Conservation (phyloP, 2,888 invertebrate species). For the Scrobipalpa atriplicella region DNA sequence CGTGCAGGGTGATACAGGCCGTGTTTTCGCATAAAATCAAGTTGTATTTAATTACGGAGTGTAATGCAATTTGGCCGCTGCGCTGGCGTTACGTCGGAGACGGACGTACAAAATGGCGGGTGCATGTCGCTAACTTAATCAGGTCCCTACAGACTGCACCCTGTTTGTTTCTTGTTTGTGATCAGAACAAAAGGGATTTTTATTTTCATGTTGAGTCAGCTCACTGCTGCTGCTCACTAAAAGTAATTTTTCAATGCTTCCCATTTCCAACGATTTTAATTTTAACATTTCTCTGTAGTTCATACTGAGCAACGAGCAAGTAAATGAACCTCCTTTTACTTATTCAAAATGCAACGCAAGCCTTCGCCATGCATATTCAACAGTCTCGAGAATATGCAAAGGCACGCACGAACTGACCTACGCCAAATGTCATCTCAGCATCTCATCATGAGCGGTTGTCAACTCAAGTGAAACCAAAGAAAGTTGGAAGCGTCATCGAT, state of each 20-base stretch:
- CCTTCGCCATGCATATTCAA: not conserved
- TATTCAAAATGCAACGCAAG: not conserved
- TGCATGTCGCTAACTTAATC: slow-evolving; percentile 79
- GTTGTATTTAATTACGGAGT: slow-evolving; percentile 66
- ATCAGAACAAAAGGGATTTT: slow-evolving; percentile 6
- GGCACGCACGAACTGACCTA: slow-evolving; percentile 15
- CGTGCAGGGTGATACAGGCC: slow-evolving; percentile 38
- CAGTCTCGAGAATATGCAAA: not conserved
- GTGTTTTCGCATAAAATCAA: slow-evolving; percentile 61
- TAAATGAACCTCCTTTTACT: not conserved
- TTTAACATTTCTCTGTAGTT: too few species aligned
- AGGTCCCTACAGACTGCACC: slow-evolving; percentile 57
- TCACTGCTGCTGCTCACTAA: too few species aligned
- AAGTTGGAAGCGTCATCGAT: slow-evolving; percentile 58
- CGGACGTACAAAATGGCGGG: slow-evolving; percentile 71
- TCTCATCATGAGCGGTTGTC: slow-evolving; percentile 1
- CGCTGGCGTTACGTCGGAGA: slow-evolving; percentile 46
- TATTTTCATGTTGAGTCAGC: not conserved
- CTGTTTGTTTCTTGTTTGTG: slow-evolving; percentile 36
- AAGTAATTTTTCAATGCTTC: too few species aligned
- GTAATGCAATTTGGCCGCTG: slow-evolving; percentile 69
- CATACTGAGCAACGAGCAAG: not conserved
- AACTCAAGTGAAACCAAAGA: slow-evolving; percentile 52
- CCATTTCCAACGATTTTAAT: too few species aligned
- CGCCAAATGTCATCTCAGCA: slow-evolving; percentile 6